A percentile compares a stretch with the other conserved stretches of the same genome.
Evolutionary conservation across 1,140 invertebrate genomes (phyloP).

Genomic region (Mycetomoellerius zeteki): DNA sequence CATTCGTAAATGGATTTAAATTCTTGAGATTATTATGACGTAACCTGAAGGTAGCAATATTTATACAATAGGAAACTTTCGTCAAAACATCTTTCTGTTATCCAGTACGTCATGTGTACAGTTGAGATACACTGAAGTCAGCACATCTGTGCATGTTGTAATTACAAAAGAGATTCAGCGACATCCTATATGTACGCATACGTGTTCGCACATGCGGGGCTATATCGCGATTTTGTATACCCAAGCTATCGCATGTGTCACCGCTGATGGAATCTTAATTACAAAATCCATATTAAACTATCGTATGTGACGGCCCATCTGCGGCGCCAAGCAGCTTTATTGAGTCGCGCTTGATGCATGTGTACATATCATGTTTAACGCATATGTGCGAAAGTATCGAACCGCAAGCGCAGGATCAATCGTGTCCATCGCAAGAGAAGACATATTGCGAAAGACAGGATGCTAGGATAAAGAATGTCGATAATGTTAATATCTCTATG

Average conservation of each 20-base stretch:
- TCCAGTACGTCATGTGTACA: not conserved
- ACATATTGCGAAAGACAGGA: constrained; percentile 53
- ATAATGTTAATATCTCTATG: constrained; percentile 34
- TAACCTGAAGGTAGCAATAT: not conserved
- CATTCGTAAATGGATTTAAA: not conserved
- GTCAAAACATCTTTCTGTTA: not conserved
- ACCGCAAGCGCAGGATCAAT: constrained; percentile 35
- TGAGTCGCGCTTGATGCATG: constrained; percentile 46
- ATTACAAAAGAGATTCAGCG: constrained; percentile 39
- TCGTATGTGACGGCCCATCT: constrained; percentile 51
- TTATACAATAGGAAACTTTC: not conserved
- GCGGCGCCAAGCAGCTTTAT: constrained; percentile 46
- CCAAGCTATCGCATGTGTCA: constrained; percentile 58
- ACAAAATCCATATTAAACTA: constrained; percentile 77
- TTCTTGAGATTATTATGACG: not conserved
- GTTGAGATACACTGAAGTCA: not conserved
- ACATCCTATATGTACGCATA: constrained; percentile 9
- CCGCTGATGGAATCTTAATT: constrained; percentile 76
- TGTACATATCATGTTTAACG: constrained; percentile 18
- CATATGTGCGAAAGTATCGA: constrained; percentile 53
- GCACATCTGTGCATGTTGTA: constrained; percentile 2
- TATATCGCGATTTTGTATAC: constrained; percentile 35
- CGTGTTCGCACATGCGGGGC: not conserved
- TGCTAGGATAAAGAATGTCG: constrained; percentile 4
- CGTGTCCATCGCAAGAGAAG: constrained; percentile 43